Percentiles rank a stretch among this genome's conserved stretches.
These are phyloP conservation scores for Myiagra hebetior DNA, from an alignment of 2,113 vertebrate genomes.

Conservation along the genomic window DNA sequence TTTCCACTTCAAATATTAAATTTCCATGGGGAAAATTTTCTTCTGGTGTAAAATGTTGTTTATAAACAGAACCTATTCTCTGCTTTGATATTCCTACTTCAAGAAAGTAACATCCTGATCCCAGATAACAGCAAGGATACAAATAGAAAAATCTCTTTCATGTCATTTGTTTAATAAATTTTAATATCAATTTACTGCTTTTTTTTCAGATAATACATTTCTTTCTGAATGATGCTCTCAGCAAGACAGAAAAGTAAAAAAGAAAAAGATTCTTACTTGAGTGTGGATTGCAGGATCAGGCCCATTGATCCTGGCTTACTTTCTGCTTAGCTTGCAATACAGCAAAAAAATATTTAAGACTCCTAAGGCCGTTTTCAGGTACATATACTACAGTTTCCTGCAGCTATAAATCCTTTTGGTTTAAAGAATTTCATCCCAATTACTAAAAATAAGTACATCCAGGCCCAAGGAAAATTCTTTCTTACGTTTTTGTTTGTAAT, in stretches of 20 bases:
- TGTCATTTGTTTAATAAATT: not conserved
- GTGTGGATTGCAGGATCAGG: not conserved
- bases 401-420: not conserved
- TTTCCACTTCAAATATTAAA: not conserved
- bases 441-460: not conserved
- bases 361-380: not conserved
- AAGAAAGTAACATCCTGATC: not conserved
- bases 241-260: not conserved
- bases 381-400: not conserved
- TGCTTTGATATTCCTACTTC: not conserved
- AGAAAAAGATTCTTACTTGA: not conserved
- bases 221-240: not conserved
- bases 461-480: not conserved
- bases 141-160: not conserved
- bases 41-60: not conserved
- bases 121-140: not conserved
- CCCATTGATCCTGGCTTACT: not conserved
- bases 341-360: not conserved
- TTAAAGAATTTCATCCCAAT: not conserved
- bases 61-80: not conserved
- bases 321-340: not conserved
- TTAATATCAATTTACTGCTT: not conserved
- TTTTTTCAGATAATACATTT: not conserved
- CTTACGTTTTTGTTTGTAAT: not conserved
- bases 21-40: not conserved